Base-by-base conservation (phyloP, 1,140 invertebrate species). In the Asbolus verrucosus region DNA sequence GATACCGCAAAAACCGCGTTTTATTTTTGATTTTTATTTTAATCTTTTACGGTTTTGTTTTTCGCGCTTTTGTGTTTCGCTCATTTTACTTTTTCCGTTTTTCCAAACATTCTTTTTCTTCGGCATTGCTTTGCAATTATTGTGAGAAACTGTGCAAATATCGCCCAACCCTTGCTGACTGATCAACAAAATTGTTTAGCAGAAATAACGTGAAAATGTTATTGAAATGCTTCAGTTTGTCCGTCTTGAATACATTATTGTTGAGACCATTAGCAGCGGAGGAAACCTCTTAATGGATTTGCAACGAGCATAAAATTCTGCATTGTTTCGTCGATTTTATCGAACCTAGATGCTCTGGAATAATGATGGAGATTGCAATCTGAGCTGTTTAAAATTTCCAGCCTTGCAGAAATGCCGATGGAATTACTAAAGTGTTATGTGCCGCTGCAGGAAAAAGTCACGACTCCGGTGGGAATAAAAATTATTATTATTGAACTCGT, bases 221-320 rank as follows among this genome's bases (percentile, higher is more conserved):
- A n/a, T n/a, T n/a, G n/a, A n/a, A n/a, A n/a, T n/a, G n/a, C n/a
- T n/a, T 30, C 27, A 5, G 4, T 8, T 30, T 30, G 4, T 30
- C 27, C 27, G 27, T 8, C 27, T 30, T 8, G n/a, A n/a, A n/a
- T n/a, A 30, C 4, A 8, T 3, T 38, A 38, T 38, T 9, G 11
- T 38, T 4, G 18, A 46, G 2, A 8, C 15, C 16, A 50, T 50
- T 21, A 50, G 21, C 9, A 6, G 15, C 18, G 21, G 15, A 50
- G 43, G 43, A 50, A 50, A 50, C 16, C 43, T 50, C 21, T 50
- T 50, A 50, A 19, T 50, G 43, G 43, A 50, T 50, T 19, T 21
- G 18, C 0, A 50, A 50, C 43, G 43, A 50, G 8, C 16, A 50
- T 6, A 50, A 50, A 50, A 50, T 50, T 21, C 43, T 50, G 33